A percentile compares a stretch with the other conserved stretches of the same genome.
Conservation (phyloP, 1,140 invertebrate species). For the Nilaparvata lugens region DNA sequence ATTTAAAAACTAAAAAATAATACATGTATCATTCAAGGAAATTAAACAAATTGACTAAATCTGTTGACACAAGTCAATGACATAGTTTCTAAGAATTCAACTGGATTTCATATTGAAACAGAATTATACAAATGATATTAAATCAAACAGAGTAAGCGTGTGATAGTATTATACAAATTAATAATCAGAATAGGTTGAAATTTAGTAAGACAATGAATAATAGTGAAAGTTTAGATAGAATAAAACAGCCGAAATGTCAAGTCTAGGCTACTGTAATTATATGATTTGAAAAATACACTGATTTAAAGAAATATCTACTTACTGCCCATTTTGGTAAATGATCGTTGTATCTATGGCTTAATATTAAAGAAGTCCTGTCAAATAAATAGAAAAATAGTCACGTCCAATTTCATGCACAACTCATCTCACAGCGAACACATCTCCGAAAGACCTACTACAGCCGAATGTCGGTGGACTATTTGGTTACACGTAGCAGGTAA, state of each 20-base stretch:
- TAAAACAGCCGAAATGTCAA: not conserved
- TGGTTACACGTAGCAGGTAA: not conserved
- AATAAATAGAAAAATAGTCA: not conserved
- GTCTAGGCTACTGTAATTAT: not conserved
- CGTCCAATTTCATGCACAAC: not conserved
- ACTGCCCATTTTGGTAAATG: not conserved
- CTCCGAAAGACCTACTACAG: not conserved
- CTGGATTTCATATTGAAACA: too few relatives aligned
- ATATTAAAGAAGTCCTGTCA: not conserved
- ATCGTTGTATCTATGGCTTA: not conserved
- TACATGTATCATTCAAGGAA: too few relatives aligned
- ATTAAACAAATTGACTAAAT: too few relatives aligned
- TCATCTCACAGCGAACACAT: not conserved
- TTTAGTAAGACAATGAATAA: not conserved
- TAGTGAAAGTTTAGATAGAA: not conserved
- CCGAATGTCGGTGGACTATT: not conserved
- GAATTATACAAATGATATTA: not conserved
- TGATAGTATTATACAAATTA: not conserved
- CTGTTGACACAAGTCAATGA: too few relatives aligned
- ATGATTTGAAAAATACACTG: too few relatives aligned
- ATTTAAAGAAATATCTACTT: not conserved
- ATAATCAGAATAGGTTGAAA: not conserved
- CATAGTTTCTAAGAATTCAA: too few relatives aligned
- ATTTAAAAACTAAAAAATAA: too few relatives aligned
- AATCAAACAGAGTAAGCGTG: not conserved